Conservation (phyloP, 2,113 vertebrate species). For the Tinamus guttatus region DNA sequence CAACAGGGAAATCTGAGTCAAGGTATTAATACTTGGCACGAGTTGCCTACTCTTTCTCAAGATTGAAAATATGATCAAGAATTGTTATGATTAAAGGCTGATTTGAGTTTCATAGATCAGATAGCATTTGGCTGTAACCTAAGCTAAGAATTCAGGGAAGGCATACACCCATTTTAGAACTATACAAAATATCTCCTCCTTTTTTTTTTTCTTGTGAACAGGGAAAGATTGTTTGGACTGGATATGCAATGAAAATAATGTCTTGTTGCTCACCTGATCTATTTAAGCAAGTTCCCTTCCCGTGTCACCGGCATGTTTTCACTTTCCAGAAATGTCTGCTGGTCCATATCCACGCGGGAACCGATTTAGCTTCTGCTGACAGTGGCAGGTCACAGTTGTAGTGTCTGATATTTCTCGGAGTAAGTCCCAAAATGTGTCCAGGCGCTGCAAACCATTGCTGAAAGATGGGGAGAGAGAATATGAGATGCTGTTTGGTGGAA, state of each 20-base stretch:
- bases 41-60: constrained; percentile 13
- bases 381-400: background rate
- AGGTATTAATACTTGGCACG: background rate
- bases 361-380: background rate
- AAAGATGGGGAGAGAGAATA: background rate
- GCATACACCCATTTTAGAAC: constrained; percentile 21
- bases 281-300: background rate
- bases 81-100: constrained; percentile 61
- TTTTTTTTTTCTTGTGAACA: background rate
- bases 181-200: background rate
- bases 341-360: background rate
- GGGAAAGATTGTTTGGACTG: background rate
- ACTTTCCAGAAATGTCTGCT: fast-evolving
- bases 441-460: background rate
- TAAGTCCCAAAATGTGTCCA: background rate
- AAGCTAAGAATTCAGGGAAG: constrained; percentile 44
- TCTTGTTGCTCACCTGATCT: background rate
- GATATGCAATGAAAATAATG: background rate
- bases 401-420: background rate
- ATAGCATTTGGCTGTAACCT: constrained; percentile 51
- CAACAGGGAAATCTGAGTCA: background rate
- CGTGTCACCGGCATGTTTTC: background rate
- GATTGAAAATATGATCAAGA: constrained; percentile 47
- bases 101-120: constrained; percentile 50
- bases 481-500: background rate